Evolutionary conservation across 2,797 vertebrate species (phyloP).

Genomic region (Ptychobarbus kaznakovi): DNA sequence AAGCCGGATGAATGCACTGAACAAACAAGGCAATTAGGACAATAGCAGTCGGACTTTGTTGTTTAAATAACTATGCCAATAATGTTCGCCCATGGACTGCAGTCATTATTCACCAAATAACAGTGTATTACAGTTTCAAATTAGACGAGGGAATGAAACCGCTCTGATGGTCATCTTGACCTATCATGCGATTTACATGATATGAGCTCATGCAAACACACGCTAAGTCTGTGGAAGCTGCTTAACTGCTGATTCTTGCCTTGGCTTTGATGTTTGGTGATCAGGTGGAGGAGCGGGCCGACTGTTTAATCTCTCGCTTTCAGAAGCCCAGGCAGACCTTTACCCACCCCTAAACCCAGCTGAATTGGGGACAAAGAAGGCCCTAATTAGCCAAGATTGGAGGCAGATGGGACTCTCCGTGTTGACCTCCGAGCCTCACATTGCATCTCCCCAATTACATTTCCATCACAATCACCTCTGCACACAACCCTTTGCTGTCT

Average conservation of each 20-base stretch:
- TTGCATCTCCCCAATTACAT: slow-evolving; percentile 83
- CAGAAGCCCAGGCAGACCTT: slow-evolving; percentile 50
- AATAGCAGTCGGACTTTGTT: not conserved
- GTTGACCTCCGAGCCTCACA: slow-evolving; percentile 75
- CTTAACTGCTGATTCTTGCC: slow-evolving; percentile 62
- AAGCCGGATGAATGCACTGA: slow-evolving; percentile 18
- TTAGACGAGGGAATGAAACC: not conserved
- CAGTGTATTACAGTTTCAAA: not conserved
- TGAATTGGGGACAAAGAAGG: slow-evolving; percentile 80
- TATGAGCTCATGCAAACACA: slow-evolving; percentile 1
- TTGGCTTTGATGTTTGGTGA: slow-evolving; percentile 73
- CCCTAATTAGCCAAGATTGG: slow-evolving; percentile 82
- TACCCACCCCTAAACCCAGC: slow-evolving; percentile 68
- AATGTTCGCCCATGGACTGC: slow-evolving; percentile 2
- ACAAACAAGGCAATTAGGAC: slow-evolving; percentile 38
- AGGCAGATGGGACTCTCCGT: slow-evolving; percentile 85
- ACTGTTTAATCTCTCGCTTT: slow-evolving; percentile 70
- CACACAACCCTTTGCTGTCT: slow-evolving; percentile 79
- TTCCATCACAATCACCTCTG: slow-evolving; percentile 86
- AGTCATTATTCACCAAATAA: slow-evolving; percentile 29
- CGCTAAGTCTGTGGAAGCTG: not conserved
- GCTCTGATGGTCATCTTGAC: not conserved
- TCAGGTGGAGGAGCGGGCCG: slow-evolving; percentile 65
- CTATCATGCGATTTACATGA: not conserved
- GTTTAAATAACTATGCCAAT: slow-evolving; percentile 24